phyloP scores from a whole-genome alignment of 2,888 invertebrate genomes.

The Rhogogaster chlorosoma region DNA sequence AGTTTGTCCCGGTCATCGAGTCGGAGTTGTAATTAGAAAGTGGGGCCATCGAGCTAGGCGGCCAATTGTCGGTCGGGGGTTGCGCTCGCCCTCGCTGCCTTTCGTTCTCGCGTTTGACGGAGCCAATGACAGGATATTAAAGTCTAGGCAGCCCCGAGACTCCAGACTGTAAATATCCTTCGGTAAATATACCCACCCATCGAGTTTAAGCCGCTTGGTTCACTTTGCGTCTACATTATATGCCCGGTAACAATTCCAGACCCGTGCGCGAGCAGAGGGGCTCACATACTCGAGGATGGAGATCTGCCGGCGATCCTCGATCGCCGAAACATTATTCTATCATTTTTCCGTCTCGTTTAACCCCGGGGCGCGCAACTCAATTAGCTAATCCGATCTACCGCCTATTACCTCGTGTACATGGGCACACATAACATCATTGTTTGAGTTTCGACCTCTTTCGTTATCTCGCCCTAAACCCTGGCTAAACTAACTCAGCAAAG shows the following conservation, averaged over 20 bases:
- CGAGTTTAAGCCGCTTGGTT: constrained; percentile 33
- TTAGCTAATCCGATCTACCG: neutral
- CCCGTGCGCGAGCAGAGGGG: neutral
- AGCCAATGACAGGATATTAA: constrained; percentile 74
- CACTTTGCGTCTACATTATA: constrained; percentile 17
- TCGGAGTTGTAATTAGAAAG: constrained; percentile 46
- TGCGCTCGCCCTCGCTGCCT: constrained; percentile 52
- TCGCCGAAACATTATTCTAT: neutral
- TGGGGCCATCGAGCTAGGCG: constrained; percentile 40
- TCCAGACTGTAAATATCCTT: constrained; percentile 74
- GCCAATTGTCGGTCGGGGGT: constrained; percentile 37
- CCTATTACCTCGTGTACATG: neutral
- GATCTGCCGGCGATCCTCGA: neutral
- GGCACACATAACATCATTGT: neutral
- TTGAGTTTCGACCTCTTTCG: constrained; percentile 25
- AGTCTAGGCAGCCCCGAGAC: constrained; percentile 70
- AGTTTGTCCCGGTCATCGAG: constrained; percentile 48
- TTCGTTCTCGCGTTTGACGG: constrained; percentile 64
- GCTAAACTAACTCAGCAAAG: neutral
- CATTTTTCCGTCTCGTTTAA: neutral
- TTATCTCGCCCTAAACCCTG: neutral
- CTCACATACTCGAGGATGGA: neutral
- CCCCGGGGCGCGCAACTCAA: neutral
- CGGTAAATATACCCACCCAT: constrained; percentile 51
- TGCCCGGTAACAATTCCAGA: neutral